Percentiles rank a stretch among this genome's conserved stretches.
phyloP scores from a whole-genome alignment of 1,140 invertebrate species.

The Pseudobourletiella spinata region DNA sequence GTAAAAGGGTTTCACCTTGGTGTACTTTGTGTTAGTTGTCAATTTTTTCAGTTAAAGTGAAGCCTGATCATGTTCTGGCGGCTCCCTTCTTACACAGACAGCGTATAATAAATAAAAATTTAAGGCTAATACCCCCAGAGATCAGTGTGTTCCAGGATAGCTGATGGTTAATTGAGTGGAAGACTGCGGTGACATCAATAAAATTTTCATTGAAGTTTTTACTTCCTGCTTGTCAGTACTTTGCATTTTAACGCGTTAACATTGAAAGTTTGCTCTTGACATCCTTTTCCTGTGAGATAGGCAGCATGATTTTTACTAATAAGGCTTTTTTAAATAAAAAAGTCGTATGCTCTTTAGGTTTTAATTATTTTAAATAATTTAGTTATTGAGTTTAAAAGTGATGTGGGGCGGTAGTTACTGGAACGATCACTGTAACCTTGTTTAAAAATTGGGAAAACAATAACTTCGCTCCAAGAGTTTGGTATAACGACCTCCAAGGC shows the following conservation, averaged over 20 bases:
- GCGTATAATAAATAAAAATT: background rate
- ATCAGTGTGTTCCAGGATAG: background rate
- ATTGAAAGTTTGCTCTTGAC: constrained; percentile 35
- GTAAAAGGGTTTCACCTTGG: background rate
- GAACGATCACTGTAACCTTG: constrained; percentile 28
- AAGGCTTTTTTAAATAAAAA: constrained; percentile 21
- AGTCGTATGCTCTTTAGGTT: constrained; percentile 27
- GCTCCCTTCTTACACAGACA: background rate
- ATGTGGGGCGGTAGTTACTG: constrained; percentile 36
- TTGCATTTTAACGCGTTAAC: constrained; percentile 14
- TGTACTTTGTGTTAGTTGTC: background rate
- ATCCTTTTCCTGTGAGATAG: constrained; percentile 28
- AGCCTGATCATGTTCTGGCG: background rate
- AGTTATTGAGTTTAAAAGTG: constrained; percentile 29
- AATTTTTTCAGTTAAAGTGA: background rate
- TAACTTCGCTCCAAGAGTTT: constrained; percentile 11
- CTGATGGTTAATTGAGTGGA: background rate
- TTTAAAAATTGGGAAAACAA: constrained; percentile 26
- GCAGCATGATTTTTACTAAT: constrained; percentile 35
- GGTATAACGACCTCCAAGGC: background rate
- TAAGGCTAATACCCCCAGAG: background rate
- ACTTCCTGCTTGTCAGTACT: background rate
- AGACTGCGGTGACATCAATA: background rate
- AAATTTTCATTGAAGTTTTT: background rate
- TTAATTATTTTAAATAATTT: constrained; percentile 36